Evolutionary conservation across 2,888 invertebrate species (phyloP).

Genomic region (Drosophila mercatorum): DNA sequence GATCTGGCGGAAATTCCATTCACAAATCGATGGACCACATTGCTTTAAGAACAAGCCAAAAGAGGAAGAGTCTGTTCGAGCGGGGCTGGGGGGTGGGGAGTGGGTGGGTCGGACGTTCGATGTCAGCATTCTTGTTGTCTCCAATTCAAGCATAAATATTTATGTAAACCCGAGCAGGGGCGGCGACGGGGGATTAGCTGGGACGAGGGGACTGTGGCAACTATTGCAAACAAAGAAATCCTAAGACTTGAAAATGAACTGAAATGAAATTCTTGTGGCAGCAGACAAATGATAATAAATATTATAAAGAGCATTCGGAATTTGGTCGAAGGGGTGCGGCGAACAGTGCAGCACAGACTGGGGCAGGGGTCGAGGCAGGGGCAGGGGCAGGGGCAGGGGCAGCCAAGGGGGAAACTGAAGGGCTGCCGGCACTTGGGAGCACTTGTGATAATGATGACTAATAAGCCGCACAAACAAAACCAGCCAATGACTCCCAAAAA

Average conservation of each 20-base stretch:
- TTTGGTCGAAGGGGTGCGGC: slow-evolving; percentile 2
- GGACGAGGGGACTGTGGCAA: not conserved
- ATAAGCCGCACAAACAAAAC: slow-evolving; percentile 71
- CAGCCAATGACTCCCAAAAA: slow-evolving; percentile 36
- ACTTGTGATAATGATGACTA: slow-evolving; percentile 81
- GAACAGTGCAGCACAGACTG: not conserved
- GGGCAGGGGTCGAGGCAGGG: not conserved
- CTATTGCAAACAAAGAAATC: slow-evolving; percentile 22
- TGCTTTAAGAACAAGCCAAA: not conserved
- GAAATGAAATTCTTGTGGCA: slow-evolving; percentile 59
- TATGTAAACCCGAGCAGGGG: slow-evolving; percentile 41
- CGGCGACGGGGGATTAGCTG: slow-evolving; percentile 8
- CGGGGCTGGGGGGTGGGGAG: not conserved
- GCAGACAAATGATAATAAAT: slow-evolving; percentile 76
- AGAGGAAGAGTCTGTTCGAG: not conserved
- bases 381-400: not conserved
- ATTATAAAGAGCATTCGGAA: slow-evolving; percentile 41
- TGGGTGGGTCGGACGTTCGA: not conserved
- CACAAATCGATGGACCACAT: slow-evolving; percentile 25
- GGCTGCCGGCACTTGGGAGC: slow-evolving; percentile 63
- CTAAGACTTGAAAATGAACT: slow-evolving; percentile 42
- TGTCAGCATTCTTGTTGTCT: slow-evolving; percentile 53
- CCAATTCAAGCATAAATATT: slow-evolving; percentile 70
- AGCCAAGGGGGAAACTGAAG: not conserved
- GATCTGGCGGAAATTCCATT: slow-evolving; percentile 17